Evolutionary conservation across 2,113 vertebrate species (phyloP).

Genomic region (Carlito syrichta): DNA sequence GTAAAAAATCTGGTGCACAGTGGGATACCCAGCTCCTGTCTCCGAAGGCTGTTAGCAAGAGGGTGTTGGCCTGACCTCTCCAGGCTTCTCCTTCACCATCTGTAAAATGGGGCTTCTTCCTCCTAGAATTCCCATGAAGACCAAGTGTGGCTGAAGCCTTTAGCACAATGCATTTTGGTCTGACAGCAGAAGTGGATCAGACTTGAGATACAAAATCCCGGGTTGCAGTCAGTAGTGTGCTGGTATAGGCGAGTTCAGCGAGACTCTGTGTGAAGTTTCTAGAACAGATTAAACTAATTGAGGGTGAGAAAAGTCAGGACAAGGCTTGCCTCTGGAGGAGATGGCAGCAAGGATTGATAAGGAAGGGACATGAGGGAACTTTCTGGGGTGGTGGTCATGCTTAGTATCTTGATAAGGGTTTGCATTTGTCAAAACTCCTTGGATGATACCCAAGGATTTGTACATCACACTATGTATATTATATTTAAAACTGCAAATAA

Average conservation of each 20-base stretch:
- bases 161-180: background rate
- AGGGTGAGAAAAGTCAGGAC: background rate
- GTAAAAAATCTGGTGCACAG: too few species aligned
- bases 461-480: background rate
- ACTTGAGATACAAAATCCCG: background rate
- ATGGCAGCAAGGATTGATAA: too few species aligned
- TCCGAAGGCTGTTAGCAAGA: background rate
- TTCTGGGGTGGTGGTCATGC: too few species aligned
- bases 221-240: background rate
- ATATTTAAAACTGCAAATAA: background rate
- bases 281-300: background rate
- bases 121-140: background rate
- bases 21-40: background rate
- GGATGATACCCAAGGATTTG: background rate
- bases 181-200: background rate
- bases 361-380: too few species aligned
- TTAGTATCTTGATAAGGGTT: too few species aligned
- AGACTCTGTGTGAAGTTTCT: background rate
- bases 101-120: background rate
- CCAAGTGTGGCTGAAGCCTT: background rate
- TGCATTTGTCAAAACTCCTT: too few species aligned
- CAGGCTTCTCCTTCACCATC: background rate
- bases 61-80: background rate
- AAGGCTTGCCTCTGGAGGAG: too few species aligned
- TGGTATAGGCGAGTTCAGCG: background rate